Evolutionary conservation across 2,888 invertebrate genomes (phyloP).

Genomic region (Alcis repandata): DNA sequence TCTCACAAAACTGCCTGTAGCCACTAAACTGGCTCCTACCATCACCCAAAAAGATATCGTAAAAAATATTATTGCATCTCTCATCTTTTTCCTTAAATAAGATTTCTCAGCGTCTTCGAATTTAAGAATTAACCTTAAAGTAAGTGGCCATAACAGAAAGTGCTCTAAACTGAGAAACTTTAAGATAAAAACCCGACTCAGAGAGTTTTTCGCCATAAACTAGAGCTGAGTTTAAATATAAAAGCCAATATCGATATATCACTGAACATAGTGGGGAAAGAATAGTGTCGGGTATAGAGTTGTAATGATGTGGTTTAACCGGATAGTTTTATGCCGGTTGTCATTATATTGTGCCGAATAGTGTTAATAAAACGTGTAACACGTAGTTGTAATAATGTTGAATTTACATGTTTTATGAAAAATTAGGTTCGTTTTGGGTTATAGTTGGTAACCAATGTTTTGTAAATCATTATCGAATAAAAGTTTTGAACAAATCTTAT

Average conservation of each 20-base stretch:
- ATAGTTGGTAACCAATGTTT: too few relatives aligned
- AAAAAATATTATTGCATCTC: too few relatives aligned
- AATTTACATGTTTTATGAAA: too few relatives aligned
- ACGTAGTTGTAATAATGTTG: too few relatives aligned
- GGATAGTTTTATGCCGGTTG: constrained; percentile 15
- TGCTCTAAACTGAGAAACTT: neutral
- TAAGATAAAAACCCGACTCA: constrained; percentile 14
- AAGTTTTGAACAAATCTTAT: too few relatives aligned
- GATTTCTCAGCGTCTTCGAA: neutral
- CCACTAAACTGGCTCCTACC: too few relatives aligned
- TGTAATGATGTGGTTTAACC: neutral
- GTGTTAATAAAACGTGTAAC: too few relatives aligned
- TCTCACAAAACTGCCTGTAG: too few relatives aligned
- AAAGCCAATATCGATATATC: constrained; percentile 40
- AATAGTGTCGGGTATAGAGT: constrained; percentile 19
- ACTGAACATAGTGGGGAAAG: constrained; percentile 23
- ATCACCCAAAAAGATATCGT: too few relatives aligned
- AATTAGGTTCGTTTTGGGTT: too few relatives aligned
- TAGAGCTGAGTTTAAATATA: constrained; percentile 29
- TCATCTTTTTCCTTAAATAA: neutral
- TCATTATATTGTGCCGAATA: neutral
- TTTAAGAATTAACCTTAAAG: neutral
- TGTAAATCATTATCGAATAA: too few relatives aligned
- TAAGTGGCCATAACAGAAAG: constrained; percentile 2
- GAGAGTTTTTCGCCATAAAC: constrained; percentile 24